Evolutionary conservation across 2,888 invertebrate genomes (phyloP).

Genomic region (Drosophila falleni): DNA sequence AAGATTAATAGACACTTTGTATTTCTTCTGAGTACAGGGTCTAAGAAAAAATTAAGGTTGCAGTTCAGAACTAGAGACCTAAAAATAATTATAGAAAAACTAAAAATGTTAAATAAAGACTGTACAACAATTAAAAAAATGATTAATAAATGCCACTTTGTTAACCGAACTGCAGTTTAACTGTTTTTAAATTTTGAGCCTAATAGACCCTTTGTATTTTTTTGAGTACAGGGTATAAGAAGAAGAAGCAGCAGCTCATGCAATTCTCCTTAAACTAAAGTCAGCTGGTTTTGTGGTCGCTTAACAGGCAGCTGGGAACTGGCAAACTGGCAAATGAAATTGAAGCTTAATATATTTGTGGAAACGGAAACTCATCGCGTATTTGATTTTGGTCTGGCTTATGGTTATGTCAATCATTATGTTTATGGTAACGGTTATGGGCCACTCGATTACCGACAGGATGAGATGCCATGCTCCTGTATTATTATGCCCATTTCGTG

Average conservation of each 20-base stretch:
- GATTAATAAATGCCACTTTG: too few relatives aligned
- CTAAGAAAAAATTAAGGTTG: neutral
- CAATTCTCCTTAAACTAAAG: constrained; percentile 2
- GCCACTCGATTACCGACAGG: constrained; percentile 66
- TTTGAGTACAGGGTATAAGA: neutral
- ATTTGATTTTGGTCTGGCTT: constrained; percentile 49
- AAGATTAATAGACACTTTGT: too few relatives aligned
- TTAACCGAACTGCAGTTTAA: too few relatives aligned
- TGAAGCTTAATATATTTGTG: constrained; percentile 44
- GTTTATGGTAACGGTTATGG: constrained; percentile 72
- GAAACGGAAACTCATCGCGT: constrained; percentile 35
- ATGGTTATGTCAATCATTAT: constrained; percentile 77
- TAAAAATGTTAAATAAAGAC: too few relatives aligned
- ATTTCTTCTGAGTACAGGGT: neutral
- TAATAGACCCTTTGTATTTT: neutral
- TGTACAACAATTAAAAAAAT: too few relatives aligned
- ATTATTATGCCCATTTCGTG: constrained; percentile 59
- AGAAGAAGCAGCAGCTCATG: constrained; percentile 8
- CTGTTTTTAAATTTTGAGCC: too few relatives aligned
- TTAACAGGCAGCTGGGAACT: constrained; percentile 42
- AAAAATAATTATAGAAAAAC: too few relatives aligned
- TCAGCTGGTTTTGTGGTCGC: constrained; percentile 41
- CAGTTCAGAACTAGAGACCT: neutral
- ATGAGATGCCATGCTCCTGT: constrained; percentile 57
- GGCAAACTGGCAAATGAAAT: constrained; percentile 47